phyloP scores from a whole-genome alignment of 2,113 vertebrate genomes.

The Nyctibius bracteatus region DNA sequence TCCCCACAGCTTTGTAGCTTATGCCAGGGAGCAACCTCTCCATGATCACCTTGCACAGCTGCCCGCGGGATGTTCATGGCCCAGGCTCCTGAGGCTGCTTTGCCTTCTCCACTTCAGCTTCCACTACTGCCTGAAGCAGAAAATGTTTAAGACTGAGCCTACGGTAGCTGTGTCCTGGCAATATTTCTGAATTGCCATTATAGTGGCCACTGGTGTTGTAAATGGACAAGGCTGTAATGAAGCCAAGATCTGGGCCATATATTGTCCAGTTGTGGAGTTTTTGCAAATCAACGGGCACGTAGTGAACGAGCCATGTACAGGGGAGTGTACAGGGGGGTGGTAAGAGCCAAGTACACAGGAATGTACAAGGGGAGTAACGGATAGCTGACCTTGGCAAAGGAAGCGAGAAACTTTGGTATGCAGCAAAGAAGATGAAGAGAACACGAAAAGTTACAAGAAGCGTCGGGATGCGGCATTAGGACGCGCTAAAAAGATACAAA shows the following conservation, averaged over 20 bases:
- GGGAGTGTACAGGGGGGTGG: no score
- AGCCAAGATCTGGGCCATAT: not conserved
- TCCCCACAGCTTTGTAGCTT: not conserved
- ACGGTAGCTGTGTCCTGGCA: not conserved
- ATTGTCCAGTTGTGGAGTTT: no score
- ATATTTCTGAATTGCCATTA: not conserved
- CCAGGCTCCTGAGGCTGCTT: not conserved
- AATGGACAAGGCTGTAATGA: not conserved
- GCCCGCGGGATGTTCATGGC: rapidly evolving
- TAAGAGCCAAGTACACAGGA: no score
- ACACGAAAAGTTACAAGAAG: no score
- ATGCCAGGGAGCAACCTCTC: rapidly evolving
- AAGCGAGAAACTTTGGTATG: no score
- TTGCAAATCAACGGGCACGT: no score
- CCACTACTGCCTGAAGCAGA: not conserved
- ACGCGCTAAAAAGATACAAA: no score
- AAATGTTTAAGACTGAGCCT: not conserved
- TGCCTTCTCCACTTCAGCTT: not conserved
- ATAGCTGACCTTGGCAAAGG: no score
- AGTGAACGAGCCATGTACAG: no score
- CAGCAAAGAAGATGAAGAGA: no score
- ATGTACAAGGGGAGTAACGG: no score
- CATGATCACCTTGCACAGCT: not conserved
- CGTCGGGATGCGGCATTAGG: no score
- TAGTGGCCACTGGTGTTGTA: not conserved